Evolutionary conservation across 1,140 invertebrate genomes (phyloP), one percentile per base, ranked within the genome.

Genomic region (Ips nitidus): DNA sequence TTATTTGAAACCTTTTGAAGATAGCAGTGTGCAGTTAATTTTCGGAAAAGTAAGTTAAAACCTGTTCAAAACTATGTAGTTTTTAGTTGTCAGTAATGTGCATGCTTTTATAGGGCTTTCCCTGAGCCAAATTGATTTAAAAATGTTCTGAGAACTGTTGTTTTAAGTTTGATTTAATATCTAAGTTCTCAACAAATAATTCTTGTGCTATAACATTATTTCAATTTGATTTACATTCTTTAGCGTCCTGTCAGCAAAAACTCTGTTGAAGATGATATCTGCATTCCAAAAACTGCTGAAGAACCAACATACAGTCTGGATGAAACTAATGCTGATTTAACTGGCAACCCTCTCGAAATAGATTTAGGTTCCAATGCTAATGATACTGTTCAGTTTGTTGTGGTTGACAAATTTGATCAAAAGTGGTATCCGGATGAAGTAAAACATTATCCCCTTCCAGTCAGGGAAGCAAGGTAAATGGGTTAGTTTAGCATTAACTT

Each of bases 271-370:
- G 45, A 50, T 22, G 22, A 22, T 22, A 22, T 22, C 22, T 22
- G 22, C 22, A 22, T 22, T 22, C 22, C 22, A 50, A 50, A 6
- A 2, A 3, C 45, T 50, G 45, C 45, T 50, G 45, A 6, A 8
- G 45, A 8, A 40, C 6, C 6, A 8, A 39, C 4, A 59, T 59
- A 40, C 7, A 8, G 6, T 3, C 45, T 50, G 7, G 45, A 61
- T 22, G 63, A 66, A 22, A 42, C n/a, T 22, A 43, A 67, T 45
- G 38, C 59, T 66, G 71, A 74, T 37, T 41, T 74, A 42, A 73
- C 73, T 64, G 73, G 73, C 7, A 52, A 67, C 45, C 73, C 73
- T 47, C 59, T 74, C 40, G 41, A 74, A 71, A 66, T 70, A 3
- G 69, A 73, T 66, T 60, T 74, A 6, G 55, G 64, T n/a, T 61